phyloP scores from a whole-genome alignment of 2,888 invertebrate genomes.

The Sturmia bella region DNA sequence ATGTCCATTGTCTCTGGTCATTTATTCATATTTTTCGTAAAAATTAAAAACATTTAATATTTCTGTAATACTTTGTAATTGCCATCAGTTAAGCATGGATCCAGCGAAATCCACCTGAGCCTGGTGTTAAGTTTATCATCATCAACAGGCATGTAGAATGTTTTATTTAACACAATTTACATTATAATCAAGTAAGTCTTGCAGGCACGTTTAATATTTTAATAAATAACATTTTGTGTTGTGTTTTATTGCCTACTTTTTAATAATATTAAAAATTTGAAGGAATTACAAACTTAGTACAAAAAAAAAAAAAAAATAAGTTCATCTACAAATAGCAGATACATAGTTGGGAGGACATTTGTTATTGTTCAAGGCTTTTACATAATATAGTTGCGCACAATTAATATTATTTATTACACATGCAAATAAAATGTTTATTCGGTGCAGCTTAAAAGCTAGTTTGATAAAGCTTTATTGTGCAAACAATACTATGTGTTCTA shows the following conservation, averaged over 20 bases:
- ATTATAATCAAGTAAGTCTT: slow-evolving; percentile 20
- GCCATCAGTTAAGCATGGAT: slow-evolving; percentile 25
- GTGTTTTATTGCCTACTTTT: background rate
- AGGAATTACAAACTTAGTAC: too few species aligned
- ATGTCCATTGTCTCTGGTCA: slow-evolving; percentile 49
- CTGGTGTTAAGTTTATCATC: slow-evolving; percentile 34
- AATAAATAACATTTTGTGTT: slow-evolving; percentile 1
- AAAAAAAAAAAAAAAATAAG: too few species aligned
- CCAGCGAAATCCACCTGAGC: background rate
- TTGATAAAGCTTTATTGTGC: too few species aligned
- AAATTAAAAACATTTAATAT: slow-evolving; percentile 16
- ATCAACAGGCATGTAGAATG: slow-evolving; percentile 8
- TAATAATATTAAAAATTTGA: too few species aligned
- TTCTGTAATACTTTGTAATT: slow-evolving; percentile 16
- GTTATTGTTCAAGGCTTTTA: too few species aligned
- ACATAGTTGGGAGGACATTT: too few species aligned
- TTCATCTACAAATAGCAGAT: too few species aligned
- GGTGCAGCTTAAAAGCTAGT: too few species aligned
- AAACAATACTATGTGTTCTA: too few species aligned
- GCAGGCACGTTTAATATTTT: slow-evolving; percentile 18
- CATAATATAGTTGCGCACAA: too few species aligned
- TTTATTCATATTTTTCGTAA: slow-evolving; percentile 37
- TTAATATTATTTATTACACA: too few species aligned
- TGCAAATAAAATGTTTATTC: too few species aligned
- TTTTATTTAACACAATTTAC: slow-evolving; percentile 14